phyloP scores from a whole-genome alignment of 2,888 invertebrate genomes.

The Aplocera efformata region DNA sequence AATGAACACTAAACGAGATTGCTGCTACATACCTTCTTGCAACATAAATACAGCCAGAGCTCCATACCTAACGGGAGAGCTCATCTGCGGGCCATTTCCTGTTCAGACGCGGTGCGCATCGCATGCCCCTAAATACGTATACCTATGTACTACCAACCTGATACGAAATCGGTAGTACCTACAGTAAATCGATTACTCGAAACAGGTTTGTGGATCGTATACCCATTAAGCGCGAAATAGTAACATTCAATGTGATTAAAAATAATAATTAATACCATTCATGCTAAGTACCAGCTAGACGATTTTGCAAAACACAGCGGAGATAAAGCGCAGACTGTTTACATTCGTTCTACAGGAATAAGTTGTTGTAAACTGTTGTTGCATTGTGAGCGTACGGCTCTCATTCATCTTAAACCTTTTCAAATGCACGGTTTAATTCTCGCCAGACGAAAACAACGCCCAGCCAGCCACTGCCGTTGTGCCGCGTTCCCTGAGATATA shows the following conservation, averaged over 20 bases:
- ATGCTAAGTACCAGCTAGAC: conserved; percentile 35
- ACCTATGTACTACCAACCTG: conserved; percentile 14
- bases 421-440: conserved; percentile 68
- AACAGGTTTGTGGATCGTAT: conserved; percentile 5
- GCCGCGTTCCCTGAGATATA: conserved; percentile 45
- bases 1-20: conserved; percentile 12
- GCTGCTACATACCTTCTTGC: conserved; percentile 8
- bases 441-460: conserved; percentile 54
- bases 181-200: conserved; percentile 33
- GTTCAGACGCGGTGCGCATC: conserved; percentile 58
- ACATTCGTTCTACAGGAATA: conserved; percentile 61
- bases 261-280: conserved; percentile 31
- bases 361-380: conserved; percentile 70
- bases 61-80: conserved; percentile 47
- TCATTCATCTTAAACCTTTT: conserved; percentile 76
- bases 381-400: conserved; percentile 61
- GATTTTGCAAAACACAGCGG: conserved; percentile 40
- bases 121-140: conserved; percentile 42
- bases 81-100: conserved; percentile 73
- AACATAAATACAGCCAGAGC: conserved; percentile 20
- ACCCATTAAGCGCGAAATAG: conserved; percentile 2
- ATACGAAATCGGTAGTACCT: conserved; percentile 9
- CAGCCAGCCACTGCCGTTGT: no score
- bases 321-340: conserved; percentile 64
- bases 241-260: conserved; percentile 7